Conservation (phyloP, 2,888 invertebrate genomes). For the Arctia plantaginis region DNA sequence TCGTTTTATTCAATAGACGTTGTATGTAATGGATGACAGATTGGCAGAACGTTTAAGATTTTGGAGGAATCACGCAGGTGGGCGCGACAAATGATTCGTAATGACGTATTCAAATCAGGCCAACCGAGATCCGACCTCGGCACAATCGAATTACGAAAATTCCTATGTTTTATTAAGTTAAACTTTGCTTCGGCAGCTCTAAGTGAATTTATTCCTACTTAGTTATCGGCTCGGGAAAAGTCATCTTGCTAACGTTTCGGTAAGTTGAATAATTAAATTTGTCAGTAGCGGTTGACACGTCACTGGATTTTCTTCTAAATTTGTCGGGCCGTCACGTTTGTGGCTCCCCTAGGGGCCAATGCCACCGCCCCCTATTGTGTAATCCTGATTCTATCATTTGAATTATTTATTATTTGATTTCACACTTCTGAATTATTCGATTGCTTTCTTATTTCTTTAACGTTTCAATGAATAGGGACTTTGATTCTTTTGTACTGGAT, state of each 20-base stretch:
- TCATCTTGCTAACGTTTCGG: constrained; percentile 85
- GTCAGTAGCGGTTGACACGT: constrained; percentile 84
- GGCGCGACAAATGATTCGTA: constrained; percentile 72
- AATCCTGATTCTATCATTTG: constrained; percentile 82
- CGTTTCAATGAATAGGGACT: constrained; percentile 33
- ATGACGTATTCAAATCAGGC: constrained; percentile 83
- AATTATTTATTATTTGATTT: constrained; percentile 85
- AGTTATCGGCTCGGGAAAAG: constrained; percentile 84
- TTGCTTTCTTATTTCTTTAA: constrained; percentile 44
- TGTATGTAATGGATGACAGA: constrained; percentile 5
- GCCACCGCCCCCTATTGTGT: constrained; percentile 68
- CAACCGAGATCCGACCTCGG: constrained; percentile 75
- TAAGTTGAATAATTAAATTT: constrained; percentile 86
- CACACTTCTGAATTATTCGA: constrained; percentile 67
- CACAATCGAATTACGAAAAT: constrained; percentile 83
- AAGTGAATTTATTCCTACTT: constrained; percentile 87
- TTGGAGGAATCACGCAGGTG: constrained; percentile 48
- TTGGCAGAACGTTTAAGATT: constrained; percentile 23
- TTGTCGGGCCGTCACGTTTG: constrained; percentile 80
- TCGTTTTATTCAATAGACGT: constrained; percentile 1
- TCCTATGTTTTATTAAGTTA: constrained; percentile 86
- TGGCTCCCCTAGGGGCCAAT: constrained; percentile 58
- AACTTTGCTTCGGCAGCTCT: constrained; percentile 84
- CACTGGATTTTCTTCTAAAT: constrained; percentile 82
- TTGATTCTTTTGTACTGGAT: constrained; percentile 42